Evolutionary conservation across 2,113 vertebrate species (phyloP).

Genomic region (Onychostoma macrolepis): DNA sequence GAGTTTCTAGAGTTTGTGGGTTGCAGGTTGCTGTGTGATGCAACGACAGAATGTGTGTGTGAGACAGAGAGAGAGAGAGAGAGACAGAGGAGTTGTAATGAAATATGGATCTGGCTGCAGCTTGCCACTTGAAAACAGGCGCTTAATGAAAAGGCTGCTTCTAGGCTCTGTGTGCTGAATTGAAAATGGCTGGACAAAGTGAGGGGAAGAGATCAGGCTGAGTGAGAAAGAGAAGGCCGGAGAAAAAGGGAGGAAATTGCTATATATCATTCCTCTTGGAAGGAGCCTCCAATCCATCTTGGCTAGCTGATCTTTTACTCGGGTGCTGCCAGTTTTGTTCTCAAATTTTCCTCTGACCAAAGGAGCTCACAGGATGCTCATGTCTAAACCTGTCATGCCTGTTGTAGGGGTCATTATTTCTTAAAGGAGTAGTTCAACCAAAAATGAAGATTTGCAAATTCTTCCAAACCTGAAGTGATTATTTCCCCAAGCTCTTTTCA

Average conservation of each 20-base stretch:
- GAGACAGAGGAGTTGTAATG: constrained; percentile 71
- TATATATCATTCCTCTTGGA: constrained; percentile 46
- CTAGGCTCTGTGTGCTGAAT: constrained; percentile 68
- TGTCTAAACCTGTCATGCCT: not conserved
- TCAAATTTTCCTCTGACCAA: not conserved
- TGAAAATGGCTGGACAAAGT: constrained; percentile 61
- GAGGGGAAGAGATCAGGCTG: constrained; percentile 43
- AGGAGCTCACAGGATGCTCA: not conserved
- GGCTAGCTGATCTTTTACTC: constrained; percentile 11
- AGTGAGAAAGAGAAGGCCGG: constrained; percentile 22
- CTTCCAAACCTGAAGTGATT: not conserved
- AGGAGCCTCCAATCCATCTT: constrained; percentile 25
- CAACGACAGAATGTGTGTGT: not conserved
- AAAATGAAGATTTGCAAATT: not conserved
- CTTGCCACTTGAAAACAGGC: constrained; percentile 72
- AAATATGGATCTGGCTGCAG: constrained; percentile 77
- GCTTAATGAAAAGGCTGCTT: constrained; percentile 76
- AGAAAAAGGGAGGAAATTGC: constrained; percentile 40
- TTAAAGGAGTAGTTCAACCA: not conserved
- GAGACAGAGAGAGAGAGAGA: constrained; percentile 44
- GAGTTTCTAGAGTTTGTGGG: constrained; percentile 6
- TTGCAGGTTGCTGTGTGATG: constrained; percentile 30
- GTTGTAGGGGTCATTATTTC: not conserved
- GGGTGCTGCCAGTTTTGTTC: not conserved
- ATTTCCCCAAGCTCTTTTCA: not conserved